Percentiles rank a stretch among this genome's conserved stretches.
Conservation (phyloP, 2,113 vertebrate genomes). For the Helogale parvula region DNA sequence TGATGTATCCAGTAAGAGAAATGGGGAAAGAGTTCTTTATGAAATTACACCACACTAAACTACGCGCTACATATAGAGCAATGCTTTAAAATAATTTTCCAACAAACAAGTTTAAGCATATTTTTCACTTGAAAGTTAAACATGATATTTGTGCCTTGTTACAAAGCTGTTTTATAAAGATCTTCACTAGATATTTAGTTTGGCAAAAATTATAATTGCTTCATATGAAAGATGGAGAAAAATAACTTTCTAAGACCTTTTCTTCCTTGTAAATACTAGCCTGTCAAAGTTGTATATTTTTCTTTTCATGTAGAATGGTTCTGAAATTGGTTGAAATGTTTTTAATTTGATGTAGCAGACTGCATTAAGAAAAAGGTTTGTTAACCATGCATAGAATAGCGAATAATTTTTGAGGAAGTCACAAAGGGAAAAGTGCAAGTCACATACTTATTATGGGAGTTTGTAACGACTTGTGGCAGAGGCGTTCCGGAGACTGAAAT, state of each 20-base stretch:
- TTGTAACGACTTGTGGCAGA: constrained; percentile 65
- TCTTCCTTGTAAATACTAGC: constrained; percentile 69
- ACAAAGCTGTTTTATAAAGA: constrained; percentile 57
- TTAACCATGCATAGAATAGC: constrained; percentile 48
- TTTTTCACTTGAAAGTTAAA: constrained; percentile 44
- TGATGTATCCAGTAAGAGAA: not conserved
- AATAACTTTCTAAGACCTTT: constrained; percentile 68
- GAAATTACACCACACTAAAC: not conserved
- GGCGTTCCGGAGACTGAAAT: not conserved
- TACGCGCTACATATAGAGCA: not conserved
- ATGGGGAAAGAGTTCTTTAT: not conserved
- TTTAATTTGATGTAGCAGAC: constrained; percentile 71
- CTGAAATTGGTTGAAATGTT: constrained; percentile 71
- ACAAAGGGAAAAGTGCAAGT: constrained; percentile 53
- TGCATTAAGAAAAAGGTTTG: constrained; percentile 57
- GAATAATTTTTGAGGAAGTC: constrained; percentile 62
- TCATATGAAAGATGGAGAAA: constrained; percentile 69
- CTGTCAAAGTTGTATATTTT: constrained; percentile 71
- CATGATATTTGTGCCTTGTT: not conserved
- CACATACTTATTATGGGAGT: constrained; percentile 30
- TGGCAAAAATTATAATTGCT: constrained; percentile 64
- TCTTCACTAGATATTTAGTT: constrained; percentile 67
- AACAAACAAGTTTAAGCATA: not conserved
- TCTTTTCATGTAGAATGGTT: constrained; percentile 68
- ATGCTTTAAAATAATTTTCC: constrained; percentile 31